These are phyloP conservation scores for Pantala flavescens DNA, from an alignment of 1,140 invertebrate species.

Conservation along the genomic window DNA sequence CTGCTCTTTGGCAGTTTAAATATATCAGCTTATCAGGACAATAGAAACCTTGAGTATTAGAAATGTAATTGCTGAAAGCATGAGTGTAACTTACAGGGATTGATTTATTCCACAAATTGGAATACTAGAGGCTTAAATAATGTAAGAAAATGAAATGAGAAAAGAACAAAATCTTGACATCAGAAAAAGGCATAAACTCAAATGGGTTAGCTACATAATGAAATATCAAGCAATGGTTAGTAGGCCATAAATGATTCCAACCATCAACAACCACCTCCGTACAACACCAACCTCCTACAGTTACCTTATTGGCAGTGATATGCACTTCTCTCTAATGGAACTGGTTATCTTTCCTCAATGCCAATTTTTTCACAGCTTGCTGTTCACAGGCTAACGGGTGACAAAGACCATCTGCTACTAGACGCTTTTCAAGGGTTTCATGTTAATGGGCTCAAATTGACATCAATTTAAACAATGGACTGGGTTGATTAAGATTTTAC, in stretches of 20 bases:
- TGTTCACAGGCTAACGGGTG: background rate
- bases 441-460: constrained; percentile 6
- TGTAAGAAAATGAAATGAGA: constrained; percentile 9
- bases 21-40: background rate
- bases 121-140: background rate
- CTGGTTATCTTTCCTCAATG: background rate
- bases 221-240: background rate
- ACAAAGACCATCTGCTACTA: background rate
- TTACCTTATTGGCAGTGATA: background rate
- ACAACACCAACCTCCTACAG: constrained; percentile 3
- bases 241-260: constrained; percentile 2
- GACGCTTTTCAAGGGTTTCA: background rate
- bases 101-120: background rate
- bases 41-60: background rate
- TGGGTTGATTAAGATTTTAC: background rate
- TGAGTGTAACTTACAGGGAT: background rate
- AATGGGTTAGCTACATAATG: background rate
- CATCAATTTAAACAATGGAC: background rate
- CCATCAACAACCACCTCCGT: constrained; percentile 1
- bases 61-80: background rate
- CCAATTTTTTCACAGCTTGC: background rate
- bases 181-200: background rate
- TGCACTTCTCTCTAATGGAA: background rate
- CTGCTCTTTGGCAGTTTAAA: background rate
- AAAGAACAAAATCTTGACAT: background rate